Percentiles rank a stretch among this genome's conserved stretches.
Conservation (phyloP, 2,888 invertebrate genomes). For the Drosophila heteroneura region DNA sequence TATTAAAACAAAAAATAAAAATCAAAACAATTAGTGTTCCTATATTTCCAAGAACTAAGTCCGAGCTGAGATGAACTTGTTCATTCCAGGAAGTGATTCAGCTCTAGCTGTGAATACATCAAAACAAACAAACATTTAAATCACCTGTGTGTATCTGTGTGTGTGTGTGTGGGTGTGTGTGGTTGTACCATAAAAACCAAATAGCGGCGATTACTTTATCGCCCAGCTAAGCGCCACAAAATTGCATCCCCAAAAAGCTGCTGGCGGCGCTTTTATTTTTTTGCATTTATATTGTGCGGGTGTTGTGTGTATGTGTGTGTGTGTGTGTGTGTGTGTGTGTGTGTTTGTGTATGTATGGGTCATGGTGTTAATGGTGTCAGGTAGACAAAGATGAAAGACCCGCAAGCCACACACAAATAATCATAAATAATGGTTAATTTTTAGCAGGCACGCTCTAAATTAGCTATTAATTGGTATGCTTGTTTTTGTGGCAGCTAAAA, state of each 20-base stretch:
- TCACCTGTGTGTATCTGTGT: slow-evolving; percentile 7
- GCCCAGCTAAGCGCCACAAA: slow-evolving; percentile 75
- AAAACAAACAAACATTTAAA: slow-evolving; percentile 10
- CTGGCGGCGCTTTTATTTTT: slow-evolving; percentile 49
- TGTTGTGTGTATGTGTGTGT: slow-evolving; percentile 13
- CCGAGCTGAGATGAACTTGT: slow-evolving; percentile 11
- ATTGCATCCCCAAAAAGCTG: slow-evolving; percentile 79
- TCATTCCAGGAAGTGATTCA: slow-evolving; percentile 13
- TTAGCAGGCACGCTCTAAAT: slow-evolving; percentile 72
- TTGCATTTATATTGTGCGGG: slow-evolving; percentile 36
- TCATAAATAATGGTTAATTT: slow-evolving; percentile 79
- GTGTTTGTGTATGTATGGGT: slow-evolving; percentile 21
- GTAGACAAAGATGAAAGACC: slow-evolving; percentile 40
- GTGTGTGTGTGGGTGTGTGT: slow-evolving; percentile 10
- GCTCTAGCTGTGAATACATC: slow-evolving; percentile 13
- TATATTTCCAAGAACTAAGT: neutral
- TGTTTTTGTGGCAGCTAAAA: slow-evolving; percentile 14
- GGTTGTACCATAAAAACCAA: slow-evolving; percentile 69
- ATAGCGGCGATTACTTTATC: slow-evolving; percentile 80
- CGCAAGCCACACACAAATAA: slow-evolving; percentile 77
- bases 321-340: slow-evolving; percentile 13
- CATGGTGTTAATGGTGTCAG: slow-evolving; percentile 64
- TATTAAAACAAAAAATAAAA: neutral
- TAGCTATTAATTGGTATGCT: slow-evolving; percentile 71
- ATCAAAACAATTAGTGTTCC: neutral